Conservation (phyloP, 2,888 invertebrate genomes). For the Tiliacea aurago region DNA sequence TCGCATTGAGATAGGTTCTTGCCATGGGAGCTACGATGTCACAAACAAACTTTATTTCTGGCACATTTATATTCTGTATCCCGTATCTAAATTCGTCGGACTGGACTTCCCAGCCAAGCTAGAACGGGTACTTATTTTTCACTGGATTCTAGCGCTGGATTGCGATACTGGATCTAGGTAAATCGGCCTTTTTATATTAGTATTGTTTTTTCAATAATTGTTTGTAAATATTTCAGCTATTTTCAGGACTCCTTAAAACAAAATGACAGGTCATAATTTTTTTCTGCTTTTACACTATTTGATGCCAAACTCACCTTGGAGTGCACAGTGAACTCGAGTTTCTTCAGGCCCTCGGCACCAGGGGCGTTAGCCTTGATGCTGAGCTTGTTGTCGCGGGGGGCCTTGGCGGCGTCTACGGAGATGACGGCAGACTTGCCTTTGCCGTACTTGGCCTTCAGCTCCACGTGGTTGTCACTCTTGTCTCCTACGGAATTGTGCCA, state of each 20-base stretch:
- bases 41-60: background rate
- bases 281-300: background rate
- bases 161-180: background rate
- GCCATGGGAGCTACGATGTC: background rate
- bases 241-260: background rate
- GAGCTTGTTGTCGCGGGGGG: conserved; percentile 75
- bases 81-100: background rate
- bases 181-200: background rate
- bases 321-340: conserved; percentile 85
- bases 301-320: conserved; percentile 79
- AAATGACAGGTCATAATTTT: background rate
- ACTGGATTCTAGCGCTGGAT: background rate
- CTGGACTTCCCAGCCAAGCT: too few species aligned
- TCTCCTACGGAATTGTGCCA: conserved; percentile 71
- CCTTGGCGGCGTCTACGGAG: conserved; percentile 76
- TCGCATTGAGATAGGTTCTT: background rate
- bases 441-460: conserved; percentile 83
- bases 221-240: background rate
- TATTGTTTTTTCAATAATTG: background rate
- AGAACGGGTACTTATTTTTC: background rate
- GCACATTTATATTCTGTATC: background rate
- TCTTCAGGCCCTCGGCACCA: conserved; percentile 87
- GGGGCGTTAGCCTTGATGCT: conserved; percentile 77
- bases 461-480: conserved; percentile 74
- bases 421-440: conserved; percentile 85